Evolutionary conservation across 2,113 vertebrate genomes (phyloP).

Genomic region (Bujurquina vittata): DNA sequence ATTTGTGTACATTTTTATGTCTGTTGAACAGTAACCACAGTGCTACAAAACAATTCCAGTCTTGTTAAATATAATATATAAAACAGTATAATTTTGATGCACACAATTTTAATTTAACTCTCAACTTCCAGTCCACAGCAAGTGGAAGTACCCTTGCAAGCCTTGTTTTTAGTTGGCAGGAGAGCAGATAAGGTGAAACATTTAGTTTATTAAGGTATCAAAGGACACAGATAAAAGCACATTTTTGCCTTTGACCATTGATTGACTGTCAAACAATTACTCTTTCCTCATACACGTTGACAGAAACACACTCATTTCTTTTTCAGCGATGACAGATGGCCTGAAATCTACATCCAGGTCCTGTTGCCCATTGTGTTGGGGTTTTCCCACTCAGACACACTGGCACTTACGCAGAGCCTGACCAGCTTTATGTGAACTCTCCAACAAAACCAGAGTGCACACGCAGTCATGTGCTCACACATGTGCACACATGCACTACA

Average conservation of each 20-base stretch:
- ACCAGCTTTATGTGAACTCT: constrained; percentile 61
- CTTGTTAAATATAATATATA: background rate
- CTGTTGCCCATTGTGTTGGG: constrained; percentile 68
- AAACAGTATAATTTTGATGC: background rate
- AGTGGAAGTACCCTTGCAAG: background rate
- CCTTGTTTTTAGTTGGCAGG: background rate
- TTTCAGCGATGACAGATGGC: constrained; percentile 58
- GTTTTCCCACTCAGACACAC: constrained; percentile 73
- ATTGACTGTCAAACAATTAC: constrained; percentile 31
- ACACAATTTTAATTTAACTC: background rate
- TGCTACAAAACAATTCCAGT: background rate
- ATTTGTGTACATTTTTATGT: background rate
- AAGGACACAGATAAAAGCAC: background rate
- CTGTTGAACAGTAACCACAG: background rate
- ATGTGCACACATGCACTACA: constrained; percentile 38
- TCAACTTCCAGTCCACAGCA: background rate
- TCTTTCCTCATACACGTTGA: background rate
- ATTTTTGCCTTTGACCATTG: background rate
- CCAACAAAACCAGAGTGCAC: constrained; percentile 31
- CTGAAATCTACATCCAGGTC: constrained; percentile 47
- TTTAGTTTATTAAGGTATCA: background rate
- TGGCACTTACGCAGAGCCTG: constrained; percentile 57
- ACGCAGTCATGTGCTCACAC: constrained; percentile 14
- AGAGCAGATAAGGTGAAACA: background rate
- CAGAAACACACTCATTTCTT: constrained; percentile 9